phyloP scores from a whole-genome alignment of 1,140 invertebrate genomes.

The Monomorium pharaonis region DNA sequence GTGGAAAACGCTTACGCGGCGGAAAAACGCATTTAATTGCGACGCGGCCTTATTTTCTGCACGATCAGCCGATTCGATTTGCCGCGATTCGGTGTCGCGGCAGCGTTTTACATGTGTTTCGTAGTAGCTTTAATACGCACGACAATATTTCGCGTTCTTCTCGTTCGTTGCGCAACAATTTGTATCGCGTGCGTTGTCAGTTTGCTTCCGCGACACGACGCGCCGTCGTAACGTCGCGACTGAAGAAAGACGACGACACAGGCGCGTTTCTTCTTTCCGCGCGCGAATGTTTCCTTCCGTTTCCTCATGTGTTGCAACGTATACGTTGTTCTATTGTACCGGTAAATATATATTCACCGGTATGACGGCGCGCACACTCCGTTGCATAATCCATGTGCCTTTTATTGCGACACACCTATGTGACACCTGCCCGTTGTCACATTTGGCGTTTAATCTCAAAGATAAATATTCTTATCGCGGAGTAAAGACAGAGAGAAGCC shows the following conservation, averaged over 20 bases:
- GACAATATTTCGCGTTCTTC: slow-evolving; percentile 5
- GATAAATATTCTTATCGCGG: slow-evolving; percentile 24
- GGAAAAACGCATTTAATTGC: slow-evolving; percentile 22
- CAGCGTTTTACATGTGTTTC: slow-evolving; percentile 38
- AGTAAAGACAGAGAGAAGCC: slow-evolving; percentile 1
- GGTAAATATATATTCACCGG: slow-evolving; percentile 9
- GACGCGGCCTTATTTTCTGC: not conserved
- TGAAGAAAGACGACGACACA: not conserved
- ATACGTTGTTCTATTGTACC: not conserved
- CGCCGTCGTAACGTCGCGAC: not conserved
- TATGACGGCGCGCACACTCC: not conserved
- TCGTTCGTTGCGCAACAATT: slow-evolving; percentile 13
- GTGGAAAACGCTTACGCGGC: slow-evolving; percentile 29
- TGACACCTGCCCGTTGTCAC: slow-evolving; percentile 21
- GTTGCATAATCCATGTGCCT: slow-evolving; percentile 51
- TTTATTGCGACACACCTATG: slow-evolving; percentile 22
- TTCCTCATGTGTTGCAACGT: not conserved
- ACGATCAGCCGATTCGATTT: slow-evolving; percentile 5
- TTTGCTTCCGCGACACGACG: slow-evolving; percentile 4
- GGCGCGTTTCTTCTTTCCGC: not conserved
- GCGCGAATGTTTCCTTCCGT: not conserved
- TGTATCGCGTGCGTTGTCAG: not conserved
- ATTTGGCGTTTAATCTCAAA: slow-evolving; percentile 38
- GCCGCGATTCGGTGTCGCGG: not conserved
- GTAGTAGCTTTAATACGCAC: not conserved